These are phyloP conservation scores for Streptopelia turtur DNA, from an alignment of 2,797 vertebrate genomes.

Conservation along the genomic window DNA sequence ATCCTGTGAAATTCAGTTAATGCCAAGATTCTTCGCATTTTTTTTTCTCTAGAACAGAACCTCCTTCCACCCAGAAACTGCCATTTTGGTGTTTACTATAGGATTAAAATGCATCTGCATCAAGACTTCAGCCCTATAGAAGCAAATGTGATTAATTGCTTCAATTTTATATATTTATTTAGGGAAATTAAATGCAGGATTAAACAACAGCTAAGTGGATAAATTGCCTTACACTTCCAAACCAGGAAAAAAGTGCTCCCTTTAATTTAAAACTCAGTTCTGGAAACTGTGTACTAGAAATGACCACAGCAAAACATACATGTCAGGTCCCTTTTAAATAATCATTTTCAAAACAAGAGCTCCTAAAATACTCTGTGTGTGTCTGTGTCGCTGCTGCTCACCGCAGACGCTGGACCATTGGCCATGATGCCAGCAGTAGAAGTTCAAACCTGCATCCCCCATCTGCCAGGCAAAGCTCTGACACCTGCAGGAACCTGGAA, in stretches of 20 bases:
- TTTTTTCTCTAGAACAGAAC: not conserved
- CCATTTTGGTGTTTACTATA: not conserved
- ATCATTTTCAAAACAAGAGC: fast-evolving
- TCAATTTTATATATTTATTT: not conserved
- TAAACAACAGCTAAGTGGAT: not conserved
- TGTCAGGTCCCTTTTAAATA: fast-evolving
- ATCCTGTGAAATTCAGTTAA: not conserved
- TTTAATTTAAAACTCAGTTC: not conserved
- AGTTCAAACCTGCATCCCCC: not conserved
- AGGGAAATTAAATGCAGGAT: not conserved
- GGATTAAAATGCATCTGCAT: not conserved
- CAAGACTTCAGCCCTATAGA: not conserved
- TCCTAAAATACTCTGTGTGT: not conserved
- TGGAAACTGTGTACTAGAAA: not conserved
- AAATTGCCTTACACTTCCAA: not conserved
- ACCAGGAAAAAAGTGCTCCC: not conserved
- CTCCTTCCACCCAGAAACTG: not conserved
- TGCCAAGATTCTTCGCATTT: not conserved
- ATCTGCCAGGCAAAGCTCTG: not conserved
- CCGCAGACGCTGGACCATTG: fast-evolving
- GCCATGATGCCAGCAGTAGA: not conserved
- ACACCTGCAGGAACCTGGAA: not conserved
- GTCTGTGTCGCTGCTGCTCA: not conserved
- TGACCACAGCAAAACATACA: not conserved
- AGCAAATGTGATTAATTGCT: not conserved